A percentile compares a stretch with the other conserved stretches of the same genome.
Evolutionary conservation across 2,888 invertebrate species (phyloP).

Genomic region (Conops quadrifasciatus): DNA sequence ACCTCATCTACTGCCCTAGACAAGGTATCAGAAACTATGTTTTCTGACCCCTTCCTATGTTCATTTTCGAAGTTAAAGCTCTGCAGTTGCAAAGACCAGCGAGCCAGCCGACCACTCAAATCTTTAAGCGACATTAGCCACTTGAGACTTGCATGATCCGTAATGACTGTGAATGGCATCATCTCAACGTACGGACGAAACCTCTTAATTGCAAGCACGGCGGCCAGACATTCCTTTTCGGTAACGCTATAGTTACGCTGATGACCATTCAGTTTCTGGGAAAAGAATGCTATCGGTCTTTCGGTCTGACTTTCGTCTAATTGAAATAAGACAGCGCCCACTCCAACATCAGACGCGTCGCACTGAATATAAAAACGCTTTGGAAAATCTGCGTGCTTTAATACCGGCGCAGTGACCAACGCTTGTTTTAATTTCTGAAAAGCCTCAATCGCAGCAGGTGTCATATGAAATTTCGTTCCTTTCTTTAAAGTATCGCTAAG

Average conservation of each 20-base stretch:
- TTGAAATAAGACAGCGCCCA: conserved; percentile 38
- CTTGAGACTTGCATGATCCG: too few species aligned
- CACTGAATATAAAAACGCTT: conserved; percentile 41
- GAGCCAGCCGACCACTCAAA: too few species aligned
- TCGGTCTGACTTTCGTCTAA: conserved; percentile 29
- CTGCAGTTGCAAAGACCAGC: too few species aligned
- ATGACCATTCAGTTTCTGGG: background rate
- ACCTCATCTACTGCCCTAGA: background rate
- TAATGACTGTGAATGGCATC: too few species aligned
- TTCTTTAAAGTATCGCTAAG: conserved; percentile 31
- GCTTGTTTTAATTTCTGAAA: conserved; percentile 33
- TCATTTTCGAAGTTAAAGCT: background rate
- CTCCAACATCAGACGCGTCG: conserved; percentile 37
- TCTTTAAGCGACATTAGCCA: too few species aligned
- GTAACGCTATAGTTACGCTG: background rate
- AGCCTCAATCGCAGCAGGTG: conserved; percentile 27
- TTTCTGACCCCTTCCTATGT: background rate
- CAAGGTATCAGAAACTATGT: background rate
- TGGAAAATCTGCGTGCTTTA: conserved; percentile 37
- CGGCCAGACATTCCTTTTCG: too few species aligned
- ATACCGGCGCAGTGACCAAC: conserved; percentile 32
- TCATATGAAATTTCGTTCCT: conserved; percentile 27
- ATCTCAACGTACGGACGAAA: too few species aligned
- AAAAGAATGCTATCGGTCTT: conserved; percentile 32
- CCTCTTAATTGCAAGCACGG: too few species aligned